Percentiles rank a stretch among this genome's conserved stretches.
phyloP scores from a whole-genome alignment of 1,140 invertebrate species.

The Cydia fagiglandana region DNA sequence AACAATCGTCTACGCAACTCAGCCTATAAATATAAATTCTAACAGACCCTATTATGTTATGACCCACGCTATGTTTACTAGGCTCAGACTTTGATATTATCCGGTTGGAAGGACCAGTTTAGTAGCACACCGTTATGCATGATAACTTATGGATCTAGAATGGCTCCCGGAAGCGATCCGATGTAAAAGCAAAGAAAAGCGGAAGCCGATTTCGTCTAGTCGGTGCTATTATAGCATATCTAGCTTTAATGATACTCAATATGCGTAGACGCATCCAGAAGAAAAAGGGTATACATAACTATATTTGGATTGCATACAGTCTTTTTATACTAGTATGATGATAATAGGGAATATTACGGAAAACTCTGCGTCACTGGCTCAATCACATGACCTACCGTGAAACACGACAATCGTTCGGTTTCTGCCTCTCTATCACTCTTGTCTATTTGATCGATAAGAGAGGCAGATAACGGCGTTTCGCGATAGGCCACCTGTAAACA shows the following conservation, averaged over 20 bases:
- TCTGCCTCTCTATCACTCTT: too few relatives aligned
- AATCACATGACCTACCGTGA: too few relatives aligned
- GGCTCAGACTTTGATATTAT: constrained; percentile 6
- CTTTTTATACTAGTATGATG: neutral
- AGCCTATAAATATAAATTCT: neutral
- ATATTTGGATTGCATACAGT: neutral
- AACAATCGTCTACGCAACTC: neutral
- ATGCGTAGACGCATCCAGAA: neutral
- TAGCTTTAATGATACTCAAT: neutral
- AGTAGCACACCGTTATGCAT: constrained; percentile 4
- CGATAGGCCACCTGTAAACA: too few relatives aligned
- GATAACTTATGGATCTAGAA: constrained; percentile 13
- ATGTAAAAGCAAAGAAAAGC: neutral
- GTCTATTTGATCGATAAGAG: too few relatives aligned
- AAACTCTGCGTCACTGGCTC: too few relatives aligned
- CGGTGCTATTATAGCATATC: neutral
- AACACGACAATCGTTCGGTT: too few relatives aligned
- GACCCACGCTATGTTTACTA: constrained; percentile 12
- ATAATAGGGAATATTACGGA: neutral
- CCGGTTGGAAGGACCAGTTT: constrained; percentile 4
- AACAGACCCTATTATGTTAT: constrained; percentile 20
- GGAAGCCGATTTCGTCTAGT: neutral
- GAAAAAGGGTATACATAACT: neutral
- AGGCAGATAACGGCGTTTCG: too few relatives aligned
- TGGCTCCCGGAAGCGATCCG: constrained; percentile 1